A percentile compares a stretch with the other conserved stretches of the same genome.
Evolutionary conservation across 1,140 invertebrate species (phyloP).

Genomic region (Nebria ingens): DNA sequence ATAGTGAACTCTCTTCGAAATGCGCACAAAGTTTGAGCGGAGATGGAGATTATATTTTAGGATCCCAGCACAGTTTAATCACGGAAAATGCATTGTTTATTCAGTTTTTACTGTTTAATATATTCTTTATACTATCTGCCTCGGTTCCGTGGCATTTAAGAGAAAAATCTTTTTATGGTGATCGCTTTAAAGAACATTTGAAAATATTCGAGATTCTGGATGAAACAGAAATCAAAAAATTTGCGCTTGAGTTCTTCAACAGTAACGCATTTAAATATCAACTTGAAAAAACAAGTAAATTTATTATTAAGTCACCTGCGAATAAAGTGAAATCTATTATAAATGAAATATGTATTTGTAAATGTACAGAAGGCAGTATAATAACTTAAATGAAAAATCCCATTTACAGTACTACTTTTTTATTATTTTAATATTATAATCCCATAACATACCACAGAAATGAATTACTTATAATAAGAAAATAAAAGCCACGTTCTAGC

Average conservation of each 20-base stretch:
- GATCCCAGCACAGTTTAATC: too few species aligned
- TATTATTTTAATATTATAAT: background rate
- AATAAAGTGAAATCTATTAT: background rate
- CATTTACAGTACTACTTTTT: background rate
- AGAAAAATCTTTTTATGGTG: background rate
- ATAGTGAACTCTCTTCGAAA: too few species aligned
- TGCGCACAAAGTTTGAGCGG: too few species aligned
- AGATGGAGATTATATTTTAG: too few species aligned
- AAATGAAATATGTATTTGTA: background rate
- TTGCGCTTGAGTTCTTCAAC: conserved; percentile 25
- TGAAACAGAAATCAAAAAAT: too few species aligned
- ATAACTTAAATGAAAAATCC: background rate
- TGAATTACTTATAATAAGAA: background rate
- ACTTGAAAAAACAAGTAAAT: conserved; percentile 19
- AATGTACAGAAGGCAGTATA: background rate
- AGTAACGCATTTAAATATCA: conserved; percentile 18
- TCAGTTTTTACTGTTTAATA: background rate
- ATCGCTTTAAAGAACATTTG: background rate
- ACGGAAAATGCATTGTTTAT: too few species aligned
- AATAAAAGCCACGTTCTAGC: too few species aligned
- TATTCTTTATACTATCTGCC: background rate
- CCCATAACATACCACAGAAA: background rate
- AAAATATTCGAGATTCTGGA: conserved; percentile 11
- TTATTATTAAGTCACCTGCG: conserved; percentile 17
- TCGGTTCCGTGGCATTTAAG: background rate